These are phyloP conservation scores for Typhlichthys subterraneus DNA, from an alignment of 2,797 vertebrate genomes.

Conservation along the genomic window DNA sequence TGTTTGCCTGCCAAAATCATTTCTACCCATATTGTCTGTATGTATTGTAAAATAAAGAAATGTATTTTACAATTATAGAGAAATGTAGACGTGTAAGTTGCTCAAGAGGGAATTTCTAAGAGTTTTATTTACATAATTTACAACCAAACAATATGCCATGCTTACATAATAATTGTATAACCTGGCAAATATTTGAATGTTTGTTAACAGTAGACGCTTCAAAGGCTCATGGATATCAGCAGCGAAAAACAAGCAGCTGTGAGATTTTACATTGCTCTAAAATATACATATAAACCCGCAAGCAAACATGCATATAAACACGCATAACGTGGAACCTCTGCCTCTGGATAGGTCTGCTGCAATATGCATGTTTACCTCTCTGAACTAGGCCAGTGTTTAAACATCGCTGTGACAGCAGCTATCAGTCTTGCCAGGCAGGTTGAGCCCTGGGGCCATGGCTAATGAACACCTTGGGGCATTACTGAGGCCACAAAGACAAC, in stretches of 20 bases:
- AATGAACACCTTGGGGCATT: constrained; percentile 68
- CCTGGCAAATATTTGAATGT: no score
- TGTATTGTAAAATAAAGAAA: constrained; percentile 58
- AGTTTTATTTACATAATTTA: no score
- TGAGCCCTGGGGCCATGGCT: constrained; percentile 30
- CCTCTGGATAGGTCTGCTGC: background rate
- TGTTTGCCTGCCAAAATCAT: constrained; percentile 67
- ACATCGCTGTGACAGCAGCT: constrained; percentile 33
- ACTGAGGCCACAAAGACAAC: constrained; percentile 2
- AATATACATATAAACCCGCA: no score
- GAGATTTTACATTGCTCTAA: no score
- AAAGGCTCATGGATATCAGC: no score
- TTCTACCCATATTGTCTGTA: constrained; percentile 59
- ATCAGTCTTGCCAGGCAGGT: constrained; percentile 25
- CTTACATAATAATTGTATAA: no score
- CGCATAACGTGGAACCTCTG: background rate
- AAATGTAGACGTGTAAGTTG: constrained; percentile 24
- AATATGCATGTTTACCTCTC: no score
- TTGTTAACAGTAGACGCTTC: no score
- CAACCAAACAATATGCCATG: no score
- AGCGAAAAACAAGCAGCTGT: no score
- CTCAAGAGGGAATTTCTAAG: background rate
- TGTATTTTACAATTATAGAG: constrained; percentile 17
- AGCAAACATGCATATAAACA: no score
- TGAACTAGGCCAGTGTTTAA: constrained; percentile 14